These are phyloP conservation scores for Arenaria interpres DNA, from an alignment of 2,113 vertebrate genomes.

Conservation along the genomic window DNA sequence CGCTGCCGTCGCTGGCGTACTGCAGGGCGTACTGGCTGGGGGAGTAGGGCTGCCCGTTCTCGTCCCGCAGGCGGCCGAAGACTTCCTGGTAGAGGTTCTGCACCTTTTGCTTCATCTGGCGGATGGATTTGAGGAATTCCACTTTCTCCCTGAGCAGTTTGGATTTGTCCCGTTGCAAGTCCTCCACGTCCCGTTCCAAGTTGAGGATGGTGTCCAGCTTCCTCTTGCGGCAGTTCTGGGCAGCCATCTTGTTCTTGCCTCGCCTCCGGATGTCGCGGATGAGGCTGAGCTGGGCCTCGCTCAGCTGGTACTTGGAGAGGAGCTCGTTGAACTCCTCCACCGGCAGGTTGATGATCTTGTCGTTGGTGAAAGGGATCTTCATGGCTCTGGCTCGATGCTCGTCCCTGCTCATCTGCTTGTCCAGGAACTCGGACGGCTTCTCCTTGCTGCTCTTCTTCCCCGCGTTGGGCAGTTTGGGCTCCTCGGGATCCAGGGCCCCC, in stretches of 20 bases:
- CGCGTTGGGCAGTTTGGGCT: conserved; percentile 68
- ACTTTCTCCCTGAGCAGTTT: conserved; percentile 94
- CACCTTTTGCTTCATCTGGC: conserved; percentile 98
- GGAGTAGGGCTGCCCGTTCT: conserved; percentile 92
- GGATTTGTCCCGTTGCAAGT: conserved; percentile 89
- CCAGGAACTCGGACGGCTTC: conserved; percentile 84
- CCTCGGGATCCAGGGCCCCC: conserved; percentile 69
- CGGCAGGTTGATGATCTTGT: conserved; percentile 96
- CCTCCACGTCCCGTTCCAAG: conserved; percentile 94
- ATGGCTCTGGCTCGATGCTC: conserved; percentile 93
- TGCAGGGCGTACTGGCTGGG: conserved; percentile 91
- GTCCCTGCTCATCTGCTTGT: conserved; percentile 93
- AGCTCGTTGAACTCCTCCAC: conserved; percentile 99
- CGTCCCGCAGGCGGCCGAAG: conserved; percentile 90
- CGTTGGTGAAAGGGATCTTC: conserved; percentile 98
- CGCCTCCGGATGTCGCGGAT: conserved; percentile 94
- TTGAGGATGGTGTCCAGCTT: conserved; percentile 98
- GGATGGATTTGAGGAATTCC: conserved; percentile 91
- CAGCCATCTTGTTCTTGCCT: conserved; percentile 99
- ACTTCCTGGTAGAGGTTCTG: conserved; percentile 96
- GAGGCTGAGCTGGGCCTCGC: conserved; percentile 93
- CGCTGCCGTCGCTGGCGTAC: conserved; percentile 88
- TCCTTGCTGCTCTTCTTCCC: conserved; percentile 84
- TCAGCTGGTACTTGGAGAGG: conserved; percentile 94
- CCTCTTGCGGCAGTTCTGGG: conserved; percentile 97